These are phyloP conservation scores for Zosterops borbonicus DNA, from an alignment of 2,113 vertebrate genomes.

Conservation along the genomic window DNA sequence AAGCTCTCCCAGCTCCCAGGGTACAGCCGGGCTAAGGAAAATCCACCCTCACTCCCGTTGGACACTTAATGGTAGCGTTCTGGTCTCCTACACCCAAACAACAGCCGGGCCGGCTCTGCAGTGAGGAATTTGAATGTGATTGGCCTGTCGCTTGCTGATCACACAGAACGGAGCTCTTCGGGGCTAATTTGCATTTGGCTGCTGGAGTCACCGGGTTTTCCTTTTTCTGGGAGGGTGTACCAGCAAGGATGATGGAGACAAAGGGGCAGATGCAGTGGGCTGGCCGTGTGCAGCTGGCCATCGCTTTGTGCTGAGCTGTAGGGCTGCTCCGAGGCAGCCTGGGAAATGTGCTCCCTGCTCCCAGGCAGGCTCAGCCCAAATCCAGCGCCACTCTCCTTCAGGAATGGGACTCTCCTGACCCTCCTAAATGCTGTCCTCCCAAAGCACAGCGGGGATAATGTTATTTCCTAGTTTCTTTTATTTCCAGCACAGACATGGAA, in stretches of 20 bases:
- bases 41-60: rapidly evolving
- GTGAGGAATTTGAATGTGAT: background rate
- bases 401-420: background rate
- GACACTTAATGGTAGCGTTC: background rate
- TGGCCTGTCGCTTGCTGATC: slow-evolving; percentile 2
- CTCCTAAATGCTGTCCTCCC: background rate
- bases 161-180: background rate
- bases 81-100: slow-evolving; percentile 43
- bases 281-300: background rate
- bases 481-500: background rate
- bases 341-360: background rate
- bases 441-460: background rate
- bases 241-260: background rate
- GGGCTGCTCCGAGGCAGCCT: background rate
- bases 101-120: background rate
- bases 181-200: slow-evolving; percentile 47
- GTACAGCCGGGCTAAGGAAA: background rate
- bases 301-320: slow-evolving; percentile 10
- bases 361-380: background rate
- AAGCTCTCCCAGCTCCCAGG: background rate
- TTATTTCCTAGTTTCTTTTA: background rate
- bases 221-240: background rate
- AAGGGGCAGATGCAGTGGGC: slow-evolving; percentile 32
- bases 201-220: background rate
- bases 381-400: rapidly evolving